Base-by-base conservation (phyloP, 2,797 vertebrate genomes). In the Ceyx erithaca region DNA sequence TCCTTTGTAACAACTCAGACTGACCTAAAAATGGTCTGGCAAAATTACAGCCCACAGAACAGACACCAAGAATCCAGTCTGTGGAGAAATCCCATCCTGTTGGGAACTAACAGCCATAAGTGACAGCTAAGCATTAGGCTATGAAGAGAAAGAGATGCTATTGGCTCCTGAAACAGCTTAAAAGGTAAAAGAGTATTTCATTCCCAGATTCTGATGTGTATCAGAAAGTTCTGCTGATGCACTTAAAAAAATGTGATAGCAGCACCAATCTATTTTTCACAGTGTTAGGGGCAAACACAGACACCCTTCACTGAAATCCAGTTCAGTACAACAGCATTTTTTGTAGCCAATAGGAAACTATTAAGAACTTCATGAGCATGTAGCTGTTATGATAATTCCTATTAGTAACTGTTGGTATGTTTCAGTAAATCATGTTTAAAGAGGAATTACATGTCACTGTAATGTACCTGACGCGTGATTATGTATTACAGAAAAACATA, bases 11-110 rank as follows among this genome's bases (percentile, higher is more conserved):
- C 76, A 92, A 88, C 69, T 83, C 66, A 61, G 62, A 71, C 72
- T 64, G 57, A 86, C 40, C 67, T 92, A 81, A 75, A 93, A 91
- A 84, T 55, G 46, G 63, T 64, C 85, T 84, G 70, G 66, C 73
- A 92, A 86, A 70, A 66, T 62, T 75, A 71, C 10, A 91, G 73
- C 23, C 80, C 85, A 87, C 66, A 67, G 78, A 90, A 91, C 31
- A 84, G 59, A 90, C 73, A 91, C 55, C 22, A 28, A 81, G 43
- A 92, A 81, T 88, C 21, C 51, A 72, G 63, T n/a, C 35, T 41
- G 49, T 93, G 71, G 86, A 88, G 80, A 88, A 93, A 85, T 70
- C 78, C 43, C 80, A 81, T 66, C 83, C 86, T 80, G 63, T 10
- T 69, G 54, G 83, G 70, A 93, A 23, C 83, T 68, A 91, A 81